Conservation (phyloP, 2,888 invertebrate species). For the Eubasilissa splendida region DNA sequence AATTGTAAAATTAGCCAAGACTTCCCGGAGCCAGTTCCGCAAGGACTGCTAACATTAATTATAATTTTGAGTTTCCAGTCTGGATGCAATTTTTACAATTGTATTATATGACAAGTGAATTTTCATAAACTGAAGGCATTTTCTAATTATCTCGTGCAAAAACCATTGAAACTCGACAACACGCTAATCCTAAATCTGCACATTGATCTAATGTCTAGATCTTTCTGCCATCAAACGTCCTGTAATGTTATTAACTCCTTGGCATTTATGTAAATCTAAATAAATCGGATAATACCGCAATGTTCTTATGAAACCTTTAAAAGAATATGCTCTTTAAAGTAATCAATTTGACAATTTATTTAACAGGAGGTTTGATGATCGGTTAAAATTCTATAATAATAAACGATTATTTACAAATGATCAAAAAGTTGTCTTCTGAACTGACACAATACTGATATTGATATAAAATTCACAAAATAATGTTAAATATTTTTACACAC, state of each 20-base stretch:
- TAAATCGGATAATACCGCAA: no score
- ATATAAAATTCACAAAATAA: conserved; percentile 36
- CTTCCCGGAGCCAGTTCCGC: not conserved
- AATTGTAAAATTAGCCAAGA: conserved; percentile 31
- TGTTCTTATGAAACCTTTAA: not conserved
- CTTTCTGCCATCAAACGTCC: conserved; percentile 21
- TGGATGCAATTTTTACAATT: conserved; percentile 17
- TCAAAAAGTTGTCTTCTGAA: conserved; percentile 27
- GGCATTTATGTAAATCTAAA: not conserved
- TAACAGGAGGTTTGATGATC: conserved; percentile 34
- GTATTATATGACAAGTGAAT: not conserved
- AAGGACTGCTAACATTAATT: not conserved
- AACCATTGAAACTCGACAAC: conserved; percentile 27
- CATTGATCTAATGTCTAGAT: conserved; percentile 30
- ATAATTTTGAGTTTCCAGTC: not conserved
- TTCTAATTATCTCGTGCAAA: conserved; percentile 33
- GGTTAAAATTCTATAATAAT: conserved; percentile 19
- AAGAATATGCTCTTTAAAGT: not conserved
- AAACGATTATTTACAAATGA: conserved; percentile 38
- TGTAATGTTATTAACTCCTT: not conserved
- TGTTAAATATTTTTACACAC: conserved; percentile 1
- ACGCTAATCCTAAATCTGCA: conserved; percentile 26
- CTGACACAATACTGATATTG: conserved; percentile 38
- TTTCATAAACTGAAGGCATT: conserved; percentile 19
- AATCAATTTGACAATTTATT: not conserved